Evolutionary conservation across 30 jellyfish, hydroid and myxozoan genomes (phyloP).

Genomic region (Aurelia sp.): DNA sequence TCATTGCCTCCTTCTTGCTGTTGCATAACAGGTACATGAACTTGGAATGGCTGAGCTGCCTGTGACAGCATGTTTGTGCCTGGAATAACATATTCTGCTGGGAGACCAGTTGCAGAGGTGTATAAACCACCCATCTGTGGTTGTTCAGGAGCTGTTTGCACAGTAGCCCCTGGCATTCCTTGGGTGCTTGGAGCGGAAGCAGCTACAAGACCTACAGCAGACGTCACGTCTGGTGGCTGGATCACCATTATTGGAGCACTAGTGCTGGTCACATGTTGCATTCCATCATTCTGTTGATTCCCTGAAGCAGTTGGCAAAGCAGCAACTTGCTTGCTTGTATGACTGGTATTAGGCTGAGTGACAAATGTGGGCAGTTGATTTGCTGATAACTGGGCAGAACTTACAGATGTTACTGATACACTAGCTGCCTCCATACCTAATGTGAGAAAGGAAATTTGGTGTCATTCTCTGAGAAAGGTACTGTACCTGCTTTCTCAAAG

Average conservation of each 20-base stretch:
- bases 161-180: conserved; percentile 36
- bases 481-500: no score
- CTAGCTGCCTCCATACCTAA: conserved; percentile 31
- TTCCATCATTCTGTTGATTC: conserved; percentile 28
- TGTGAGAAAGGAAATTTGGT: not conserved
- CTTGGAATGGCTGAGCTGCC: conserved; percentile 70
- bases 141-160: conserved; percentile 62
- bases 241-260: conserved; percentile 79
- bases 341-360: conserved; percentile 39
- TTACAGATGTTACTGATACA: conserved; percentile 17
- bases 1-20: conserved; percentile 75
- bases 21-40: conserved; percentile 83
- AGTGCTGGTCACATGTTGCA: conserved; percentile 62
- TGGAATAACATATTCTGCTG: conserved; percentile 84
- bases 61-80: conserved; percentile 69
- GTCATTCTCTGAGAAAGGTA: no score
- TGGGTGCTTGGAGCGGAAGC: conserved; percentile 50
- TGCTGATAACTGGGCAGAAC: conserved; percentile 36
- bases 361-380: conserved; percentile 69
- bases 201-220: conserved; percentile 75
- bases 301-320: conserved; percentile 20
- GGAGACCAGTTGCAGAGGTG: conserved; percentile 80
- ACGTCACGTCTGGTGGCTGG: conserved; percentile 60
- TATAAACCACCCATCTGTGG: conserved; percentile 61
- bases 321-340: conserved; percentile 13